Evolutionary conservation across 2,113 vertebrate species (phyloP), one percentile per base, ranked within the genome.

Genomic region (Euleptes europaea): DNA sequence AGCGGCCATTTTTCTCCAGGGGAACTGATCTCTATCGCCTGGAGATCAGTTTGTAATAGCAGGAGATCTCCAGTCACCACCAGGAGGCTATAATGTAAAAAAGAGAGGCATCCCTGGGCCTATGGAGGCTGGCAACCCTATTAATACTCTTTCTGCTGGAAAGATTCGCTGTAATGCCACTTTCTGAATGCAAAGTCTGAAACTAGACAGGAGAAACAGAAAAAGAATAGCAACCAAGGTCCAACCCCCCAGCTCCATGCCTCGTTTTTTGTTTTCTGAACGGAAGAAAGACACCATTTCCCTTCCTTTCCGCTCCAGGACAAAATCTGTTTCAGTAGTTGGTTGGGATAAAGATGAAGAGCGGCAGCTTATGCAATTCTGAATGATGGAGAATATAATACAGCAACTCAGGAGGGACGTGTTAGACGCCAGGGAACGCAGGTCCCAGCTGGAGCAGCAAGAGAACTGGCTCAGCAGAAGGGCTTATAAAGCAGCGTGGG

Each of bases 361-460:
- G 38, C 84, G 35, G 23, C 28, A 63, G 38, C 28, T 47, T 67
- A 28, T 33, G n/a, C n/a, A 33, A 63, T n/a, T 63, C 69, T 65
- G 42, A 35, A 31, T 70, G 74, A 87, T 9, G 1, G 60, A 86
- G 60, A 35, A 33, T 19, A 66, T 65, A 54, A 33, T 42, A 67
- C 12, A 54, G 70, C 28, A 26, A 54, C 60, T 23, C 63, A 21
- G 35, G 70, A 33, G 60, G 49, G 33, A 76, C 38, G 42, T 14
- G 15, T 57, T 51, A 14, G 73, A 19, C 72, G 38, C 19, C 12
- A 17, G 51, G 85, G 80, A 77, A 72, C 42, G n/a, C 14, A 35
- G 57, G 33, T 33, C 35, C 57, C 81, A 83, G 75, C 86, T 87
- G 86, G 67, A 87, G 49, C 8, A 13, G 21, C 33, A 26, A 44